Conservation (phyloP, 2,888 invertebrate species). For the Lasioglossum leucozonium region DNA sequence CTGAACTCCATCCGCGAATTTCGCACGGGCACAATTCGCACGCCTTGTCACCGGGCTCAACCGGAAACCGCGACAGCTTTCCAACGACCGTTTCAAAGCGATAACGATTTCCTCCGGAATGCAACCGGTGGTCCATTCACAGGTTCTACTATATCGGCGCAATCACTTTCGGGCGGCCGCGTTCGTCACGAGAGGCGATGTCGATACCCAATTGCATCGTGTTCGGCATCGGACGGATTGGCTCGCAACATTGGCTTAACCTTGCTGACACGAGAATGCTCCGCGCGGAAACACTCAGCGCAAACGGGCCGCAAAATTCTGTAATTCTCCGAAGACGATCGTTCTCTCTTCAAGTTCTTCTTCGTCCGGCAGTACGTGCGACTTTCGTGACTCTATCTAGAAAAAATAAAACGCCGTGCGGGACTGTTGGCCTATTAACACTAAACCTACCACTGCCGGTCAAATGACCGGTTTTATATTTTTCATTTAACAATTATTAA, state of each 20-base stretch:
- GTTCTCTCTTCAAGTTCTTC: not conserved
- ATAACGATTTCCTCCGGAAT: slow-evolving; percentile 53
- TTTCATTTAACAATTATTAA: too few relatives aligned
- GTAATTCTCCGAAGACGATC: not conserved
- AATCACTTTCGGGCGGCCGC: slow-evolving; percentile 25
- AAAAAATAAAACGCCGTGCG: not conserved
- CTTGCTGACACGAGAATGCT: not conserved
- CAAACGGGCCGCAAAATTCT: not conserved
- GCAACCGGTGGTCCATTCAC: slow-evolving; percentile 59
- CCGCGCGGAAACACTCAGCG: not conserved
- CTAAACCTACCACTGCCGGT: too few relatives aligned
- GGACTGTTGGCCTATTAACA: too few relatives aligned
- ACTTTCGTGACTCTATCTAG: not conserved
- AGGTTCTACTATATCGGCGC: slow-evolving; percentile 32
- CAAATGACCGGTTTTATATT: too few relatives aligned
- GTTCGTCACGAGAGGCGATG: slow-evolving; percentile 30
- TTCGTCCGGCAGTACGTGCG: too few relatives aligned
- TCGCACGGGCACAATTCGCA: not conserved
- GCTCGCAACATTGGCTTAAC: slow-evolving; percentile 6
- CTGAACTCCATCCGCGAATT: not conserved
- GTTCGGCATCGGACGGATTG: slow-evolving; percentile 17
- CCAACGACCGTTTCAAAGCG: slow-evolving; percentile 24
- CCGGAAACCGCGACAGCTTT: slow-evolving; percentile 8
- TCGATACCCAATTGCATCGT: slow-evolving; percentile 24
- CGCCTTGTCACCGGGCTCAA: not conserved